Percentiles rank a stretch among this genome's conserved stretches.
These are phyloP conservation scores for Drosophila ezoana DNA, from an alignment of 2,888 invertebrate genomes.

Conservation along the genomic window DNA sequence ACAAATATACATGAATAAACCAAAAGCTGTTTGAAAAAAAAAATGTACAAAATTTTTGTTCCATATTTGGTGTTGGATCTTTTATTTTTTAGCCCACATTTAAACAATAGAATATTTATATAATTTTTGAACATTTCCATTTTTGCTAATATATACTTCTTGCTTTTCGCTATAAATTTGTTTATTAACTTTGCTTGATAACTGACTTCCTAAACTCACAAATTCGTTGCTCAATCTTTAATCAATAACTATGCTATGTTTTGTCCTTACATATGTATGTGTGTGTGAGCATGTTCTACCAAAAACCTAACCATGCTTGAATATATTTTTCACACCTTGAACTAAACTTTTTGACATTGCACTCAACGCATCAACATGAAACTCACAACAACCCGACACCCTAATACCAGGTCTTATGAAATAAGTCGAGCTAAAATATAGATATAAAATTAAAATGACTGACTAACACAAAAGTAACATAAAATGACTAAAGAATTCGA, in stretches of 20 bases:
- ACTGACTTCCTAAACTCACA: background rate
- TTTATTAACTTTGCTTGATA: background rate
- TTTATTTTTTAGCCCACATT: constrained; percentile 16
- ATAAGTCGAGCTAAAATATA: background rate
- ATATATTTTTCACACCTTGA: background rate
- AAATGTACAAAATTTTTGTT: constrained; percentile 40
- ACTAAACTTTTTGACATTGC: constrained; percentile 20
- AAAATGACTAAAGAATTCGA: background rate
- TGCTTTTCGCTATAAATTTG: background rate
- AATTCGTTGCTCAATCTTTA: background rate
- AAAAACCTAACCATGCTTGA: background rate
- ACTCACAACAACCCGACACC: constrained; percentile 25
- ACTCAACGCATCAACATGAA: constrained; percentile 16
- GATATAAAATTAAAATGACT: background rate
- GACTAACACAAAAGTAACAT: background rate
- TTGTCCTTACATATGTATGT: too few species aligned
- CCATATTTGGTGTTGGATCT: constrained; percentile 37
- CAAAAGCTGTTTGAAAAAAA: constrained; percentile 55
- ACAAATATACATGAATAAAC: constrained; percentile 62
- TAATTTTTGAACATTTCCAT: background rate
- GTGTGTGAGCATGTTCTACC: background rate
- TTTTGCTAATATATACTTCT: background rate
- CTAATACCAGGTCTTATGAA: constrained; percentile 3
- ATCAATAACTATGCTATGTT: background rate
- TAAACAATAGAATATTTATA: background rate